Conservation (phyloP, 2,888 invertebrate genomes). For the Conchocele bisecta region DNA sequence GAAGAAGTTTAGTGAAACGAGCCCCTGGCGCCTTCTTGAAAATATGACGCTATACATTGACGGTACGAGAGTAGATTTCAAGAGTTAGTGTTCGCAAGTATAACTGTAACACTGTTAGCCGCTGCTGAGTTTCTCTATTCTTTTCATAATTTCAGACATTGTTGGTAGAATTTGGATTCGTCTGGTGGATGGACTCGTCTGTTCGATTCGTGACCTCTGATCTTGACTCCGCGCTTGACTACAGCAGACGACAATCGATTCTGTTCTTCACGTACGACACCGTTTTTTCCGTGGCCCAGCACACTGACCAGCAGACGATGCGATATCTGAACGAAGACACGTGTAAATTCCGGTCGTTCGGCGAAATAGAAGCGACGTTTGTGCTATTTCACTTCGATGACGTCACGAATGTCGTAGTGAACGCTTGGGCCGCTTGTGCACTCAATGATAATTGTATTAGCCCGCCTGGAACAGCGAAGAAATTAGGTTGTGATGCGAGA, state of each 20-base stretch:
- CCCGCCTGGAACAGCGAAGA: slow-evolving; percentile 23
- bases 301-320: slow-evolving; percentile 47
- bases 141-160: slow-evolving; percentile 52
- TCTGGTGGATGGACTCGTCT: slow-evolving; percentile 59
- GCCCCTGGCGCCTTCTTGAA: too few species aligned
- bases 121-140: too few species aligned
- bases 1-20: too few species aligned
- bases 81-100: too few species aligned
- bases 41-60: too few species aligned
- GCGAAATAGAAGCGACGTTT: slow-evolving; percentile 54
- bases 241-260: slow-evolving; percentile 35
- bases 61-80: too few species aligned
- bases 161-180: slow-evolving; percentile 45
- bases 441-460: slow-evolving; percentile 40
- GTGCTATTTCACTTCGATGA: slow-evolving; percentile 48
- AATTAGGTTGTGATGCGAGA: slow-evolving; percentile 19
- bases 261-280: slow-evolving; percentile 47
- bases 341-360: slow-evolving; percentile 54
- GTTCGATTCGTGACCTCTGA: slow-evolving; percentile 35
- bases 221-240: slow-evolving; percentile 35
- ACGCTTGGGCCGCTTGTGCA: slow-evolving; percentile 52
- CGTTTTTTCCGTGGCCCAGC: slow-evolving; percentile 32
- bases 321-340: slow-evolving; percentile 36
- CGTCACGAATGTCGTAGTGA: slow-evolving; percentile 39
- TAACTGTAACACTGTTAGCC: too few species aligned